phyloP scores from a whole-genome alignment of 2,797 vertebrate genomes.

The Scarus forsteni region DNA sequence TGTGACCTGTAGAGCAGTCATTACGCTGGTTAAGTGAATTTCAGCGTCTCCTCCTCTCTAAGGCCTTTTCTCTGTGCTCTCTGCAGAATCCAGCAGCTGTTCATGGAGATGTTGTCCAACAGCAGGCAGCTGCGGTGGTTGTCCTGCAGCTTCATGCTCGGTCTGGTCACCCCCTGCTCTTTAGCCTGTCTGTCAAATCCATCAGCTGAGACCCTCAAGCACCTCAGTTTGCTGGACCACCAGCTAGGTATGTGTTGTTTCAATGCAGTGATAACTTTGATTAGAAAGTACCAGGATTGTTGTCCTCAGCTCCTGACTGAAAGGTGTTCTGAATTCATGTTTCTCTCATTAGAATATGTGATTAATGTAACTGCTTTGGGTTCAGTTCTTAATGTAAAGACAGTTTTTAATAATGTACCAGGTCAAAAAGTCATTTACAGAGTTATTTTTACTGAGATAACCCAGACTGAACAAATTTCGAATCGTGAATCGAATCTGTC shows the following conservation, averaged over 20 bases:
- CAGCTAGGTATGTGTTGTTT: slow-evolving; percentile 80
- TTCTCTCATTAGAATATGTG: too few species aligned
- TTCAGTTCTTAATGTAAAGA: too few species aligned
- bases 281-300: background rate
- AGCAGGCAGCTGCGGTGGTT: slow-evolving; percentile 96
- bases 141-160: slow-evolving; percentile 96
- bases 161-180: slow-evolving; percentile 93
- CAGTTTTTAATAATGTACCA: too few species aligned
- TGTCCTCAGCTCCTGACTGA: too few species aligned
- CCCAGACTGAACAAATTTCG: too few species aligned
- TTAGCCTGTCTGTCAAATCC: slow-evolving; percentile 93
- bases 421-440: too few species aligned
- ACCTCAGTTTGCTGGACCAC: slow-evolving; percentile 96
- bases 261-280: background rate
- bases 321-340: too few species aligned
- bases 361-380: too few species aligned
- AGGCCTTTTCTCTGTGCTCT: slow-evolving; percentile 14
- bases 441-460: too few species aligned
- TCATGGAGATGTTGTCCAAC: slow-evolving; percentile 95
- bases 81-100: slow-evolving; percentile 94
- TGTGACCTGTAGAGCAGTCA: background rate
- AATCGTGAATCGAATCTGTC: too few species aligned
- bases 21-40: background rate
- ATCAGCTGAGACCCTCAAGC: slow-evolving; percentile 93
- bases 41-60: background rate